Percentiles rank a stretch among this genome's conserved stretches.
Evolutionary conservation across 1,140 invertebrate species (phyloP).

Genomic region (Bemisia tabaci): DNA sequence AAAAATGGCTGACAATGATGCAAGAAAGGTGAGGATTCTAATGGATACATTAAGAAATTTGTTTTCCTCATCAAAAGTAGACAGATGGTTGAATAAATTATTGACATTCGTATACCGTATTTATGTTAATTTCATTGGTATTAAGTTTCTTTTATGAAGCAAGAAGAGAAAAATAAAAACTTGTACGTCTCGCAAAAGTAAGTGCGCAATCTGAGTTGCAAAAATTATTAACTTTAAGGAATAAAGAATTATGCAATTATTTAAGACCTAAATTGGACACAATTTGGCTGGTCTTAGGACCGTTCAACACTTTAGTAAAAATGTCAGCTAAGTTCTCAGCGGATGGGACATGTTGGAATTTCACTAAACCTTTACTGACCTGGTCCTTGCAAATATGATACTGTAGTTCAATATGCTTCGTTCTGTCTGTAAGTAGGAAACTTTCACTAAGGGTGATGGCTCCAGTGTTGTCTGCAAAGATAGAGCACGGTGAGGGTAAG

Average conservation of each 20-base stretch:
- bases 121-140: too few species aligned
- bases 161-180: too few species aligned
- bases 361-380: neutral
- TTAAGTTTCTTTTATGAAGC: too few species aligned
- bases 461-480: neutral
- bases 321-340: constrained; percentile 9
- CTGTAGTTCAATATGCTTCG: constrained; percentile 13
- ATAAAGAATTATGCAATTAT: neutral
- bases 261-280: neutral
- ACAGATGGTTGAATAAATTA: too few species aligned
- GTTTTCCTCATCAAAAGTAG: too few species aligned
- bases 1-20: too few species aligned
- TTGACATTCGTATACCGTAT: too few species aligned
- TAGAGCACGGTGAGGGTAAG: neutral
- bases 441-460: neutral
- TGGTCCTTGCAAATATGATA: constrained; percentile 10
- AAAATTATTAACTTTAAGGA: neutral
- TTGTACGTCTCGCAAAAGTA: too few species aligned
- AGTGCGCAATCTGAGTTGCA: too few species aligned
- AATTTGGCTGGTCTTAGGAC: neutral
- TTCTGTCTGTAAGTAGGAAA: neutral
- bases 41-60: too few species aligned
- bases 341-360: neutral
- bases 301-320: constrained; percentile 8
- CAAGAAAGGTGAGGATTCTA: too few species aligned